These are phyloP conservation scores for Eugnorisma glareosa DNA, from an alignment of 2,888 invertebrate genomes.

Conservation along the genomic window DNA sequence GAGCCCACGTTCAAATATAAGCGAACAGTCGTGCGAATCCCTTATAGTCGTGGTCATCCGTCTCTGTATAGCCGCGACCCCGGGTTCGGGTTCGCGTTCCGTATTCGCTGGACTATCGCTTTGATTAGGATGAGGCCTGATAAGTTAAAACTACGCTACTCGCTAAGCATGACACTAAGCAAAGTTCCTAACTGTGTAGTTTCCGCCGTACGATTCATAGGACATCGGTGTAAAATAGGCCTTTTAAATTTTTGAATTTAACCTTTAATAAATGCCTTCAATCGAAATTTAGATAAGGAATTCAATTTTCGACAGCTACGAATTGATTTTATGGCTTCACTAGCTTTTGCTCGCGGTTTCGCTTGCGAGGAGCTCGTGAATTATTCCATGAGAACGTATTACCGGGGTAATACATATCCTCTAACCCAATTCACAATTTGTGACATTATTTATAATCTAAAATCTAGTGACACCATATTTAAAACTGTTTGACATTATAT, in stretches of 20 bases:
- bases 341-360: neutral
- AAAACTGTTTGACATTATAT: no score
- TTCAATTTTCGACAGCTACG: neutral
- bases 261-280: neutral
- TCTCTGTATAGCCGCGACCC: no score
- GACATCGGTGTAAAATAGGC: neutral
- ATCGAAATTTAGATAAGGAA: neutral
- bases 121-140: neutral
- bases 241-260: neutral
- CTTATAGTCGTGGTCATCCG: no score
- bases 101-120: neutral
- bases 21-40: neutral
- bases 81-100: neutral
- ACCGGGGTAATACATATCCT: neutral
- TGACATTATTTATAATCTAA: no score
- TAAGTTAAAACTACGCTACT: neutral
- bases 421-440: neutral
- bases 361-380: neutral
- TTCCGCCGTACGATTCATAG: neutral
- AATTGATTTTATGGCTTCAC: neutral
- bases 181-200: neutral
- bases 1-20: neutral
- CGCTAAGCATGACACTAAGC: neutral
- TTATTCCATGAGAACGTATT: neutral
- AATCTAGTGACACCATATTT: no score